Evolutionary conservation across 37 sponge, comb jelly and placozoan genomes (phyloP), one percentile per base, ranked within the genome.

Genomic region (Bolinopsis microptera): DNA sequence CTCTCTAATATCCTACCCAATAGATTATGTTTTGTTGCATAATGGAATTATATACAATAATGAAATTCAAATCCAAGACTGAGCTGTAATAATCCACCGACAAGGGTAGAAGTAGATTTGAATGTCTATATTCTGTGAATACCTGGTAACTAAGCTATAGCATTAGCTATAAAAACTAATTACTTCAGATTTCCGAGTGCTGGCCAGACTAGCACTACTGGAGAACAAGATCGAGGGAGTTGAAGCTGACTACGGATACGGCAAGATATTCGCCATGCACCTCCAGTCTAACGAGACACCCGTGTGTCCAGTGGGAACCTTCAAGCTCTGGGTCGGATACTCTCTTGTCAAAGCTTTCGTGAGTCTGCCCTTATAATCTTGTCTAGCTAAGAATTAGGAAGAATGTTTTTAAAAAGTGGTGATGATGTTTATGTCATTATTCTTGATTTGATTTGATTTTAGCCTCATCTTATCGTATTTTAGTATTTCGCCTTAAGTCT

Each of bases 331-430:
- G 90, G 90, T 36, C 48, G 90, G 90, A 41, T 86, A 86, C 61
- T 41, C 61, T 2, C 90, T 86, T 48, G 90, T 86, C 90, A 86
- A 86, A 34, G 90, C 90, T 41, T 86, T 86, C 36, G 90, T 86
- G 30, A 86, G 90, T 41, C 27, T n/a, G 27, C 26, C 61, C n/a
- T 48, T 48, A 5, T 48, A 5, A 18, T 13, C 13, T 48, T 13
- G 61, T 48, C 61, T 48, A 48, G 61, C 61, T n/a, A n/a, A n/a
- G n/a, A n/a, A n/a, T n/a, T n/a, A n/a, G n/a, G n/a, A n/a, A n/a
- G n/a, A n/a, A n/a, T n/a, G n/a, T n/a, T n/a, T n/a, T n/a, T n/a
- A n/a, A n/a, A n/a, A n/a, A n/a, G n/a, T n/a, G n/a, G n/a, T n/a
- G n/a, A n/a, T n/a, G n/a, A n/a, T n/a, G n/a, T n/a, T n/a, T n/a